A percentile compares a stretch with the other conserved stretches of the same genome.
phyloP scores from a whole-genome alignment of 2,888 invertebrate species.

The Lepidochitona cinerea region DNA sequence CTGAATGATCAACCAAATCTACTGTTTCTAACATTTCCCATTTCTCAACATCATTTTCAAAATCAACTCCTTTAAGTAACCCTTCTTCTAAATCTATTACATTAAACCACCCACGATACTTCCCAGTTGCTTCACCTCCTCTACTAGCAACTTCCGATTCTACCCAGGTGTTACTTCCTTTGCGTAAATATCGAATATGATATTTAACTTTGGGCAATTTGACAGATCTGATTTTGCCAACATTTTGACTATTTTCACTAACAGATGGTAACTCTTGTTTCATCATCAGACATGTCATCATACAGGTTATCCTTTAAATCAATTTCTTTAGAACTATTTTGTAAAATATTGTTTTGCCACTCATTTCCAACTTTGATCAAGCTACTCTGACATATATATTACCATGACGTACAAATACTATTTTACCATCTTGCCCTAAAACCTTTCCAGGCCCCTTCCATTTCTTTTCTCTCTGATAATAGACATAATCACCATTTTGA shows the following conservation, averaged over 20 bases:
- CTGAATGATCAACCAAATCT: neutral
- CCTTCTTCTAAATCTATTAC: neutral
- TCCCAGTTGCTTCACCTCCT: constrained; percentile 13
- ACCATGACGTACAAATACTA: constrained; percentile 28
- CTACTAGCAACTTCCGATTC: constrained; percentile 1
- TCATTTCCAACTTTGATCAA: constrained; percentile 12
- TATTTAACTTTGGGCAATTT: constrained; percentile 10
- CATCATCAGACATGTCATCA: neutral
- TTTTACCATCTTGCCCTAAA: constrained; percentile 32
- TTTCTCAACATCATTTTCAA: constrained; percentile 1
- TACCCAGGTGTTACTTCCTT: neutral
- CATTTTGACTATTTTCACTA: neutral
- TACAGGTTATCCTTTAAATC: neutral
- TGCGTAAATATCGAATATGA: neutral
- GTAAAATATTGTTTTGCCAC: neutral
- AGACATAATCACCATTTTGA: constrained; percentile 4
- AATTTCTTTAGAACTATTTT: neutral
- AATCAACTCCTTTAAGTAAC: constrained; percentile 2
- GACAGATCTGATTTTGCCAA: neutral
- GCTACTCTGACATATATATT: constrained; percentile 20
- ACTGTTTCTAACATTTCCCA: neutral
- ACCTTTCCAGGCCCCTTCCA: constrained; percentile 34
- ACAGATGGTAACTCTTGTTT: neutral
- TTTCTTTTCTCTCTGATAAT: constrained; percentile 16
- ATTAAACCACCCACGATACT: neutral